These are phyloP conservation scores for Campoplex nolae DNA, from an alignment of 2,888 invertebrate genomes.

Conservation along the genomic window DNA sequence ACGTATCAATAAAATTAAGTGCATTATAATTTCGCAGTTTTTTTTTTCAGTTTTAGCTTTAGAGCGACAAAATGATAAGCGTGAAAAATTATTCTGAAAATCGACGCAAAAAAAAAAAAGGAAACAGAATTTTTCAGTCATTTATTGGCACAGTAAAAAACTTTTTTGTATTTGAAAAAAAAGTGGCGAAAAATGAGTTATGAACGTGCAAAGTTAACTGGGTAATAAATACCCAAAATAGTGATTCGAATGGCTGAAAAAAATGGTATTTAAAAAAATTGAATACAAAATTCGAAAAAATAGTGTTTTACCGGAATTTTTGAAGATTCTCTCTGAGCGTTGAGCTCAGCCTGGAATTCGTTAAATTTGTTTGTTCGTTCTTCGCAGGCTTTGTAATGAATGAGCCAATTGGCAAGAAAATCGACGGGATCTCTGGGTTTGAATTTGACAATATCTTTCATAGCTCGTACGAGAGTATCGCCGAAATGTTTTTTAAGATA, in stretches of 20 bases:
- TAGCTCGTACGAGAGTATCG: slow-evolving; percentile 73
- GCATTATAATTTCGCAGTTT: background rate
- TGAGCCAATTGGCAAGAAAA: slow-evolving; percentile 85
- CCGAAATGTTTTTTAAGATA: slow-evolving; percentile 53
- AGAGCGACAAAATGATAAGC: no score
- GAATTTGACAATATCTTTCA: slow-evolving; percentile 84
- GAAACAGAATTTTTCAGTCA: no score
- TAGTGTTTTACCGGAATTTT: slow-evolving; percentile 31
- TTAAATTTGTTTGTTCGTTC: slow-evolving; percentile 72
- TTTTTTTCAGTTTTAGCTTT: background rate
- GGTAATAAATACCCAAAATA: background rate
- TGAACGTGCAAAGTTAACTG: background rate
- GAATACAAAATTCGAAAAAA: no score
- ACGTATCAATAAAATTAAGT: slow-evolving; percentile 22
- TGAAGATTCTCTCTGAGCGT: slow-evolving; percentile 37
- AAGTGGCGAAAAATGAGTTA: no score
- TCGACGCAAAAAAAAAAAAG: no score
- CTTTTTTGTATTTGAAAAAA: no score
- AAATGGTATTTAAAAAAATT: no score
- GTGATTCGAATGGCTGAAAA: background rate
- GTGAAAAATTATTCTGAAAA: no score
- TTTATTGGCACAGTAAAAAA: no score
- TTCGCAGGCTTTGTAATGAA: slow-evolving; percentile 84
- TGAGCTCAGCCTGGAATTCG: slow-evolving; percentile 68
- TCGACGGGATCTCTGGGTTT: slow-evolving; percentile 85